phyloP scores from a whole-genome alignment of 2,113 vertebrate species.

The Oostethus manadensis region DNA sequence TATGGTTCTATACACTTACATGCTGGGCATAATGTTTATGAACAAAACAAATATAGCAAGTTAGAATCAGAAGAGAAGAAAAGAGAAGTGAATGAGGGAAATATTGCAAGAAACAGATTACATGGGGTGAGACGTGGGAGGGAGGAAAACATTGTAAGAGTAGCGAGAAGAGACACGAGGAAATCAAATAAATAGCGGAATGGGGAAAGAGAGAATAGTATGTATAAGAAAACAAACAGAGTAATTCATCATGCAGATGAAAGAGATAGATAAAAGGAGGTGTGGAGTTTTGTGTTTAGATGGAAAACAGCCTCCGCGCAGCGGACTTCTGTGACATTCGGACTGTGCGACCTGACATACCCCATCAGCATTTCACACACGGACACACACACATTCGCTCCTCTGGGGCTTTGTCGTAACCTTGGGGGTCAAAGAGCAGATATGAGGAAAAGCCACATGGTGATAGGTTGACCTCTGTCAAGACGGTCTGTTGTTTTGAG shows the following conservation, averaged over 20 bases:
- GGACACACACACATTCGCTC: slow-evolving; percentile 11
- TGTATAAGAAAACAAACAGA: slow-evolving; percentile 28
- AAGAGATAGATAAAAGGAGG: slow-evolving; percentile 42
- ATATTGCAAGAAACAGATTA: slow-evolving; percentile 1
- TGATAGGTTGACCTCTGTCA: slow-evolving; percentile 47
- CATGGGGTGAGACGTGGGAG: neutral
- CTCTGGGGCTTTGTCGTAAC: slow-evolving; percentile 31
- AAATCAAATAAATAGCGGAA: neutral
- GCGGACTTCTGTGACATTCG: slow-evolving; percentile 25
- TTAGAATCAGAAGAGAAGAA: slow-evolving; percentile 2
- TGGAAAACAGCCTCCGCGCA: slow-evolving; percentile 46
- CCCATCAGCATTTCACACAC: slow-evolving; percentile 16
- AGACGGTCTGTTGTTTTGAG: slow-evolving; percentile 19
- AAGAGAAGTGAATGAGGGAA: neutral
- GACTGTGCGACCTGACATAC: slow-evolving; percentile 31
- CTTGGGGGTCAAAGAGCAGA: slow-evolving; percentile 44
- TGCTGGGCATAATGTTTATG: neutral
- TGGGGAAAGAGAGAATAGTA: neutral
- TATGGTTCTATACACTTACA: neutral
- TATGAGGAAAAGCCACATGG: slow-evolving; percentile 43
- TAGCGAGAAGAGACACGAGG: neutral
- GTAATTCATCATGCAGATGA: slow-evolving; percentile 45
- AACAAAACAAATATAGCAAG: neutral
- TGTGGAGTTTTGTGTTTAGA: slow-evolving; percentile 41
- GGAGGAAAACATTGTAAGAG: neutral